Evolutionary conservation across 2,113 vertebrate species (phyloP).

Genomic region (Lagopus muta): DNA sequence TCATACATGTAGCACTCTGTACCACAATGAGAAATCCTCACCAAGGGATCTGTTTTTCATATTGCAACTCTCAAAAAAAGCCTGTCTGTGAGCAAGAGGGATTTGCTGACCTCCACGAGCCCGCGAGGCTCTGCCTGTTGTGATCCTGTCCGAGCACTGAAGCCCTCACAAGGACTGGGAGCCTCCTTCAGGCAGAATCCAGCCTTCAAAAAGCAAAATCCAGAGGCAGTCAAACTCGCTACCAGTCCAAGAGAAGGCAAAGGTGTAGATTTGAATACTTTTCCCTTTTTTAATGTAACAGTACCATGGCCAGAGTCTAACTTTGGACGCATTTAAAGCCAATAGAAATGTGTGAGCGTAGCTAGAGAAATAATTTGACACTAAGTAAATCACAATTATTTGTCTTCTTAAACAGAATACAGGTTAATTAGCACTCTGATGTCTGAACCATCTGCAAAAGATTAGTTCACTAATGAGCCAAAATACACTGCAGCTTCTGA

Average conservation of each 20-base stretch:
- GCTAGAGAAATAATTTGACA: not conserved
- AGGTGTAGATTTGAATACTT: not conserved
- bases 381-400: slow-evolving; percentile 42
- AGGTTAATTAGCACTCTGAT: slow-evolving; percentile 52
- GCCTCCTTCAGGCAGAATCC: slow-evolving; percentile 39
- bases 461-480: slow-evolving; percentile 60
- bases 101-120: not conserved
- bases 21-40: not conserved
- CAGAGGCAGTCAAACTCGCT: not conserved
- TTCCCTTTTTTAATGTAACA: not conserved
- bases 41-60: not conserved
- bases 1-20: not conserved
- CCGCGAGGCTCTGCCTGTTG: not conserved
- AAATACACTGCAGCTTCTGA: slow-evolving; percentile 34
- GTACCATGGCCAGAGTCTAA: not conserved
- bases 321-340: not conserved
- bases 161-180: slow-evolving; percentile 41
- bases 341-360: not conserved
- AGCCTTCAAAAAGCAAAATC: slow-evolving; percentile 58
- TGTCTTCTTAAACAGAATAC: slow-evolving; percentile 12
- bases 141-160: not conserved
- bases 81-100: slow-evolving; percentile 7
- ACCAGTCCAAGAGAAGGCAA: slow-evolving; percentile 4
- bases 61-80: not conserved
- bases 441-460: slow-evolving; percentile 49